Evolutionary conservation across 1,140 invertebrate species (phyloP).

Genomic region (Archegozetes longisetosus): DNA sequence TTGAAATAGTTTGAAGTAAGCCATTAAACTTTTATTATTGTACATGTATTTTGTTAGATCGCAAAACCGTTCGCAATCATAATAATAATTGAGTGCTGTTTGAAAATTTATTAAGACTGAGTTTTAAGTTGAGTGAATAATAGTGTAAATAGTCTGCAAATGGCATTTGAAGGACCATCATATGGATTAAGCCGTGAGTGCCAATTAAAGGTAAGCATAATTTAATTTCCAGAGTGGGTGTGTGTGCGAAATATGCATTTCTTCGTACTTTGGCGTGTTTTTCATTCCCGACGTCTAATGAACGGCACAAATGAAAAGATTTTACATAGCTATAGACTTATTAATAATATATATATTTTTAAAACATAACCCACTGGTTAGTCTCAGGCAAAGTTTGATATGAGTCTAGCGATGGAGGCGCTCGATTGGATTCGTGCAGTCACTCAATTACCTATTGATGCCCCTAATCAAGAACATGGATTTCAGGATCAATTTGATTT

Average conservation of each 20-base stretch:
- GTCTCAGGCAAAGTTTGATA: constrained; percentile 38
- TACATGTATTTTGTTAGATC: too few species aligned
- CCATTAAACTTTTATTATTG: too few species aligned
- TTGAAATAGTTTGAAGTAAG: too few species aligned
- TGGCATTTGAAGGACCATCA: constrained; percentile 39
- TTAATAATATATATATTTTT: background rate
- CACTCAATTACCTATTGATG: constrained; percentile 28
- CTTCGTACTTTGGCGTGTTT: too few species aligned
- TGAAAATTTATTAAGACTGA: background rate
- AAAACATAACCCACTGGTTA: constrained; percentile 19
- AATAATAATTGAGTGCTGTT: too few species aligned
- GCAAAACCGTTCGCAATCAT: too few species aligned
- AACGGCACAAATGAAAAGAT: too few species aligned
- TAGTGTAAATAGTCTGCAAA: too few species aligned
- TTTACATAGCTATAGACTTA: too few species aligned
- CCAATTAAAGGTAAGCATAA: constrained; percentile 33
- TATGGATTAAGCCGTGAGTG: constrained; percentile 39
- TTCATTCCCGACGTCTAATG: too few species aligned
- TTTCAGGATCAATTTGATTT: constrained; percentile 34
- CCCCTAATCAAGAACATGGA: constrained; percentile 26
- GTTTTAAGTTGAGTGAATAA: too few species aligned
- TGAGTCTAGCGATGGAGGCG: constrained; percentile 34
- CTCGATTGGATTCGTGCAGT: constrained; percentile 35
- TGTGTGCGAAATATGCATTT: constrained; percentile 12
- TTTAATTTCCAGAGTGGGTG: background rate